These are phyloP conservation scores for Plebejus anna DNA, from an alignment of 2,888 invertebrate species.

Conservation along the genomic window DNA sequence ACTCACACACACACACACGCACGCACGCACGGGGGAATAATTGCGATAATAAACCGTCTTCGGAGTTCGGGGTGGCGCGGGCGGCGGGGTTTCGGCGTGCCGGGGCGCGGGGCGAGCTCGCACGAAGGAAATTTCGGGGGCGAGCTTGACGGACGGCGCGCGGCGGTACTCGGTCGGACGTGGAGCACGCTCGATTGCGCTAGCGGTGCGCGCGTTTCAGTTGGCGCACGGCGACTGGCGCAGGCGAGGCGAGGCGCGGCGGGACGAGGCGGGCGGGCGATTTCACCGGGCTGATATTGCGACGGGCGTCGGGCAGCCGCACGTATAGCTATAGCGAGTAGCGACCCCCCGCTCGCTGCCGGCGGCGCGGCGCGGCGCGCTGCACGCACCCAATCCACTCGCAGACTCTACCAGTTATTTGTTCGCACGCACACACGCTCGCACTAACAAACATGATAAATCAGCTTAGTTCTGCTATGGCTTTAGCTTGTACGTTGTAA, in stretches of 20 bases:
- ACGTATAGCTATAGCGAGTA: constrained; percentile 66
- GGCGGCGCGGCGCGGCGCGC: constrained; percentile 49
- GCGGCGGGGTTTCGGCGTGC: constrained; percentile 32
- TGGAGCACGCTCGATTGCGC: constrained; percentile 69
- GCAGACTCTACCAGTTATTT: constrained; percentile 64
- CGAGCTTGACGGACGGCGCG: constrained; percentile 41
- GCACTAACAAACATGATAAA: constrained; percentile 39
- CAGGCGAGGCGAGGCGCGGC: constrained; percentile 76
- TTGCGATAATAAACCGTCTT: constrained; percentile 49
- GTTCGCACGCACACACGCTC: constrained; percentile 40
- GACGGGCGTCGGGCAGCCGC: constrained; percentile 77
- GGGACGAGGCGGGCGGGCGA: constrained; percentile 76
- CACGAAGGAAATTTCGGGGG: constrained; percentile 48
- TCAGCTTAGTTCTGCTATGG: constrained; percentile 44
- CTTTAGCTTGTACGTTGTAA: constrained; percentile 35
- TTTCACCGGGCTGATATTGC: constrained; percentile 79
- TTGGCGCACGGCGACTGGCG: constrained; percentile 79
- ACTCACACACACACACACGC: constrained; percentile 38
- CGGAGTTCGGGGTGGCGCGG: neutral
- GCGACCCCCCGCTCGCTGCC: constrained; percentile 33
- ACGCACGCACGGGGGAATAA: constrained; percentile 44
- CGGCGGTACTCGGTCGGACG: constrained; percentile 52
- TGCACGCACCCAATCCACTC: constrained; percentile 64
- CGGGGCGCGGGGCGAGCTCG: constrained; percentile 50
- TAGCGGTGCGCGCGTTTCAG: constrained; percentile 79